Conservation (phyloP, 2,888 invertebrate species). For the Carabus problematicus region DNA sequence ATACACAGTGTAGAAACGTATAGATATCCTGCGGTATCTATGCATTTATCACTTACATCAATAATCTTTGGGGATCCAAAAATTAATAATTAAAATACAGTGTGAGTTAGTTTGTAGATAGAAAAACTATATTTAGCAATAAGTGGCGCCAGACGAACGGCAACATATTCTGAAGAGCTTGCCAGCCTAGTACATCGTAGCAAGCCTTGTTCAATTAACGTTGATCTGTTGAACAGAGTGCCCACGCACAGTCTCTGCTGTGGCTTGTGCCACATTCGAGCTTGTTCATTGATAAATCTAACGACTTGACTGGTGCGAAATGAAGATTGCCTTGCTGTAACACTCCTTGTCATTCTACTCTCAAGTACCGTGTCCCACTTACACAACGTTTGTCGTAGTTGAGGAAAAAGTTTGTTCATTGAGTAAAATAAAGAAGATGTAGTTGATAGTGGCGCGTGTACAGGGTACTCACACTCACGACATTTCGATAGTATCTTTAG, state of each 20-base stretch:
- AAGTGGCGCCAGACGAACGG: conserved; percentile 10
- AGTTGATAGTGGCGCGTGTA: no score
- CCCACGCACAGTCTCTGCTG: conserved; percentile 8
- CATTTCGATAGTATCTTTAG: no score
- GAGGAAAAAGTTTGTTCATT: conserved; percentile 2
- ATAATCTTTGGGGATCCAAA: neutral
- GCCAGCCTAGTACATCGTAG: no score
- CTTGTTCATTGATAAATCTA: conserved; percentile 39
- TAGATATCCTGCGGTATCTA: no score
- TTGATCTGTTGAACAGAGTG: neutral
- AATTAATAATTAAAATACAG: conserved; percentile 2
- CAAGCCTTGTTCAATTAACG: conserved; percentile 6
- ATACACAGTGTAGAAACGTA: no score
- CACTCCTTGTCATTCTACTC: conserved; percentile 2
- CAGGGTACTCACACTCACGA: no score
- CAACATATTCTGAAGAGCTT: neutral
- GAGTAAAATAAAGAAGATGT: no score
- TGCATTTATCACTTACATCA: neutral
- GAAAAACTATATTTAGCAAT: conserved; percentile 9
- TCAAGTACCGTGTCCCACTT: conserved; percentile 17
- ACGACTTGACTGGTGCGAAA: conserved; percentile 24
- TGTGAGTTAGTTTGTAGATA: neutral
- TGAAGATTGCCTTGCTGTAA: conserved; percentile 22
- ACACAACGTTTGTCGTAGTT: neutral
- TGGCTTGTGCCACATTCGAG: conserved; percentile 31